Percentiles rank a stretch among this genome's conserved stretches.
phyloP scores from a whole-genome alignment of 2,113 vertebrate species.

The Ceyx melanurus region DNA sequence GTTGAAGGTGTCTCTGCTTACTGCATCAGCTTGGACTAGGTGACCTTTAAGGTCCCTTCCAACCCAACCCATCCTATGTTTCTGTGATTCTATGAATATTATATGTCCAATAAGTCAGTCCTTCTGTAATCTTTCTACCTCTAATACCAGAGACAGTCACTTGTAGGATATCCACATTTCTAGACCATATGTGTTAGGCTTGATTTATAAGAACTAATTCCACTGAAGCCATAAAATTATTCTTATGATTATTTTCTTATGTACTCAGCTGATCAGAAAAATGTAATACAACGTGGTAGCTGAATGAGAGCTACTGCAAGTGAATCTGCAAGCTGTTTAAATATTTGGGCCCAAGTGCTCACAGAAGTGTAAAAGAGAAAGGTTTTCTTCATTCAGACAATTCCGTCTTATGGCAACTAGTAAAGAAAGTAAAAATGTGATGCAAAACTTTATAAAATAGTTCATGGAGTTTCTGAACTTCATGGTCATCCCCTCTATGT shows the following conservation, averaged over 20 bases:
- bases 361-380: not conserved
- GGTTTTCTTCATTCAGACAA: not conserved
- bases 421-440: not conserved
- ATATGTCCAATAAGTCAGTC: not conserved
- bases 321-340: not conserved
- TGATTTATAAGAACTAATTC: not conserved
- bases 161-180: not conserved
- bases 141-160: not conserved
- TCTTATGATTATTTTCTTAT: not conserved
- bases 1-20: no score
- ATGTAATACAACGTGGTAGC: not conserved
- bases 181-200: not conserved
- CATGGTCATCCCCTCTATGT: accelerated
- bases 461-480: not conserved
- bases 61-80: no score
- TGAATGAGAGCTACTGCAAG: not conserved
- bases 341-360: not conserved
- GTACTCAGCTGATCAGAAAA: not conserved
- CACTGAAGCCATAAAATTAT: not conserved
- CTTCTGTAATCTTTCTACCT: not conserved
- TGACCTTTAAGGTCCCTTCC: no score
- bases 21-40: no score
- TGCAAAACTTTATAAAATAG: not conserved
- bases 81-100: no score
- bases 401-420: not conserved